Evolutionary conservation across 2,113 vertebrate species (phyloP).

Genomic region (Mobula birostris): DNA sequence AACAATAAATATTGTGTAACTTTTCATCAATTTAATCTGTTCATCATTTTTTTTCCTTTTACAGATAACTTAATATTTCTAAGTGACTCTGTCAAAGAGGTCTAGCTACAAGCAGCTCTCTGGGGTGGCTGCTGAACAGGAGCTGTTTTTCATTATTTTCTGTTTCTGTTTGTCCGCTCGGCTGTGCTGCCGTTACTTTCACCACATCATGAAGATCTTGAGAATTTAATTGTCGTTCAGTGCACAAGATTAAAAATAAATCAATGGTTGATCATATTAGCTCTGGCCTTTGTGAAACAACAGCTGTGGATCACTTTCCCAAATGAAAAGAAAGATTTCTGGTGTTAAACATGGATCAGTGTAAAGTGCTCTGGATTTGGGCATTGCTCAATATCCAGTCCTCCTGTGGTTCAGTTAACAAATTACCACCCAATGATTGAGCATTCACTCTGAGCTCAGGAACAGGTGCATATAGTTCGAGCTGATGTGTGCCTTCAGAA

Average conservation of each 20-base stretch:
- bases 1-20: no score
- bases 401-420: background rate
- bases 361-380: no score
- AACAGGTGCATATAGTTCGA: background rate
- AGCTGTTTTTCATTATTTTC: background rate
- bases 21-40: background rate
- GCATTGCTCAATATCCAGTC: no score
- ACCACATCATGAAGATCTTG: background rate
- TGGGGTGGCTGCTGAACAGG: background rate
- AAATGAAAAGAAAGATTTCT: background rate
- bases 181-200: background rate
- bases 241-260: background rate
- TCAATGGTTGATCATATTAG: background rate
- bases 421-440: background rate
- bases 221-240: background rate
- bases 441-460: background rate
- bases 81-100: constrained; percentile 68
- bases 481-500: background rate
- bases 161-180: background rate
- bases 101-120: constrained; percentile 42
- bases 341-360: background rate
- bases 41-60: constrained; percentile 47
- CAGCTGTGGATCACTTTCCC: background rate
- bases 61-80: constrained; percentile 94
- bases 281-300: background rate